Conservation (phyloP, 2,113 vertebrate species). For the Phylloscopus whistleri region DNA sequence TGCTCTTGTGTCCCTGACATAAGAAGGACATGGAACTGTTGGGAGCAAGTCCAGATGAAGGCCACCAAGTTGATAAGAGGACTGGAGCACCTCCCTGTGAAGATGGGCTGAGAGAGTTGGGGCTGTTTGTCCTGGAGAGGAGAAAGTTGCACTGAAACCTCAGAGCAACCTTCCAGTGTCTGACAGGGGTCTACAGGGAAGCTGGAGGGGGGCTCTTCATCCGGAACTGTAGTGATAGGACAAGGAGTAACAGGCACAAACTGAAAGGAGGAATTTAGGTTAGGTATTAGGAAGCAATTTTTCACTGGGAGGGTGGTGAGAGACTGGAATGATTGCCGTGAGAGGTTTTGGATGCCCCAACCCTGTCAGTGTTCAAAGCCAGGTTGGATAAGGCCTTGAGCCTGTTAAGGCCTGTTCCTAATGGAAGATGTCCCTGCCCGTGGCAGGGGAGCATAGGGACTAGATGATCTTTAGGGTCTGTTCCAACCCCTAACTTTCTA, state of each 20-base stretch:
- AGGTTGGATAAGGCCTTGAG: neutral
- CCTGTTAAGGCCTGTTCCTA: neutral
- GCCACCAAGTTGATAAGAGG: neutral
- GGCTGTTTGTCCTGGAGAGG: neutral
- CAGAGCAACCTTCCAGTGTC: neutral
- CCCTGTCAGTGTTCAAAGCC: neutral
- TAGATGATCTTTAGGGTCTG: neutral
- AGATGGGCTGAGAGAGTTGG: no score
- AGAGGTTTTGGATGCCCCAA: neutral
- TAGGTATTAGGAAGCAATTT: neutral
- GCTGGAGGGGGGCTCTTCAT: neutral
- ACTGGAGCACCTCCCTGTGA: neutral
- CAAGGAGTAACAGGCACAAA: neutral
- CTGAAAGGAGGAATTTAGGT: neutral
- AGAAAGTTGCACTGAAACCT: neutral
- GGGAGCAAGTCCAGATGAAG: neutral
- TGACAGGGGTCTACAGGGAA: neutral
- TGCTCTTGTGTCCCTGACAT: neutral
- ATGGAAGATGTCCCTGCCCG: neutral
- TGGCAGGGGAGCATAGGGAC: fast-evolving
- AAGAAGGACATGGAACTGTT: neutral
- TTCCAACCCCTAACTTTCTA: neutral
- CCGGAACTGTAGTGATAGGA: fast-evolving
- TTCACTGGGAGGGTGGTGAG: neutral
- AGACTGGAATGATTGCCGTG: neutral